Conservation (phyloP, 92 coral and sea anemone genomes). For the Porites evermanni region DNA sequence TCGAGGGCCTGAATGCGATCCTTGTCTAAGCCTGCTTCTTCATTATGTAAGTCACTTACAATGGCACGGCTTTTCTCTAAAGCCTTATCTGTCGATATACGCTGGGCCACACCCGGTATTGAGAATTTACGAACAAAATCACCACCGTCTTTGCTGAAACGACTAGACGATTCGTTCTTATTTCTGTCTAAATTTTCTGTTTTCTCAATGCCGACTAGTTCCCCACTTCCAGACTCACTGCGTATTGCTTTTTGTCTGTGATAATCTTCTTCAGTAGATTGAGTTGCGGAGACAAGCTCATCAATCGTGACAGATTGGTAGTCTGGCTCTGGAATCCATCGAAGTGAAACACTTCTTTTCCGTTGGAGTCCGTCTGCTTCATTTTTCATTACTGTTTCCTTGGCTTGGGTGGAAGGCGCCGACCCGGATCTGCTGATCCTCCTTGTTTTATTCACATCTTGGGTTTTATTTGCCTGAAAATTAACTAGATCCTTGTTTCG, state of each 20-base stretch:
- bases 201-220: no score
- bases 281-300: constrained; percentile 27
- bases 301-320: constrained; percentile 43
- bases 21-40: not conserved
- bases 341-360: constrained; percentile 17
- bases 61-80: not conserved
- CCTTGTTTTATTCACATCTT: constrained; percentile 1
- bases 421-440: constrained; percentile 65
- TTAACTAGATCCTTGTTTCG: not conserved
- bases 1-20: constrained; percentile 4
- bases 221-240: no score
- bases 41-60: not conserved
- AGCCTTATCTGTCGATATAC: not conserved
- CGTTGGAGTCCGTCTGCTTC: not conserved
- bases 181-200: no score
- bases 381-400: constrained; percentile 33
- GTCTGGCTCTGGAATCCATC: constrained; percentile 71
- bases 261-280: not conserved
- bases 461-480: not conserved
- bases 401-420: constrained; percentile 67
- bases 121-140: not conserved
- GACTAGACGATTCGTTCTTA: no score
- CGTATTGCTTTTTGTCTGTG: no score
- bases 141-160: not conserved
- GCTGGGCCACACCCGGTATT: constrained; percentile 33